A percentile compares a stretch with the other conserved stretches of the same genome.
Conservation (phyloP, 2,888 invertebrate genomes). For the Eumerus sabulonum region DNA sequence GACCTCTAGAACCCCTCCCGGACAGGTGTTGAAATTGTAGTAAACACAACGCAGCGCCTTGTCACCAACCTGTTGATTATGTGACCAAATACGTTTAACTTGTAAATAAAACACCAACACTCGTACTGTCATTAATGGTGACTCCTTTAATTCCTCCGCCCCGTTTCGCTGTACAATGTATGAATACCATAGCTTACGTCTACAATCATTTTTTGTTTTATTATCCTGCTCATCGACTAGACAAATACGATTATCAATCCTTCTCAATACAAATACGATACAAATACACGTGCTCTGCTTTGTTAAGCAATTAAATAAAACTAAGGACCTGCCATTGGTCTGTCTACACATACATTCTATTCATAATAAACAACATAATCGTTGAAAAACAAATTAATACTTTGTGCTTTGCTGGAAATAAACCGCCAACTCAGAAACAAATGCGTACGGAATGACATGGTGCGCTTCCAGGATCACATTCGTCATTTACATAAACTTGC, state of each 20-base stretch:
- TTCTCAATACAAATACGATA: constrained; percentile 9
- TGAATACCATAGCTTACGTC: constrained; percentile 46
- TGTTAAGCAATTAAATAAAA: constrained; percentile 37
- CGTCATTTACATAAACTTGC: constrained; percentile 43
- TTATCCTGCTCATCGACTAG: constrained; percentile 38
- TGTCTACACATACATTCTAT: no score
- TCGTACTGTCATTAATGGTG: constrained; percentile 51
- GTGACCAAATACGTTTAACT: neutral
- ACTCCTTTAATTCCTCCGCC: constrained; percentile 41
- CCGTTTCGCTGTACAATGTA: constrained; percentile 55
- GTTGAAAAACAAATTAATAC: constrained; percentile 28
- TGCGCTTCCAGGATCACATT: constrained; percentile 13
- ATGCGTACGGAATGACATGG: constrained; percentile 27
- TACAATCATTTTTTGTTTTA: constrained; percentile 27
- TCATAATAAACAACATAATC: no score
- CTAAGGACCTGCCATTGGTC: neutral
- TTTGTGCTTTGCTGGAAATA: constrained; percentile 50
- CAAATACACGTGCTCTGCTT: constrained; percentile 22
- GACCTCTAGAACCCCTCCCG: no score
- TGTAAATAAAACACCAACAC: constrained; percentile 10
- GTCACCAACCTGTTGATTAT: no score
- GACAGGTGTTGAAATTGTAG: no score
- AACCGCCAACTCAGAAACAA: constrained; percentile 22
- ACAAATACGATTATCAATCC: constrained; percentile 21
- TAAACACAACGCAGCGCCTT: no score